phyloP scores from a whole-genome alignment of 2,113 vertebrate genomes.

The Talpa occidentalis region DNA sequence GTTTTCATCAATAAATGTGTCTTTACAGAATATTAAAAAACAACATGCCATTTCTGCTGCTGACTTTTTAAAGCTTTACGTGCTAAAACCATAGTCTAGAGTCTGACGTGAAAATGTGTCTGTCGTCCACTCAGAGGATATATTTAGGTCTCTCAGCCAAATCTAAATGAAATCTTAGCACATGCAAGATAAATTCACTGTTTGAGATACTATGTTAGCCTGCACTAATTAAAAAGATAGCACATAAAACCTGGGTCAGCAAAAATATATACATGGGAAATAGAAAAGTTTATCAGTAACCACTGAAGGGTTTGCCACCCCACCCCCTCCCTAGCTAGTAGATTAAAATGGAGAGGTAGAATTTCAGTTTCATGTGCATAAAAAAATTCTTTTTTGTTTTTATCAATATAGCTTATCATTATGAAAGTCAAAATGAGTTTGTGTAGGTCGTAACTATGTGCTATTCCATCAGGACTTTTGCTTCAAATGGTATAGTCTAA shows the following conservation, averaged over 20 bases:
- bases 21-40: not conserved
- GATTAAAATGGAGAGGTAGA: not conserved
- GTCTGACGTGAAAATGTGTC: not conserved
- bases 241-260: not conserved
- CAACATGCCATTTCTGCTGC: not conserved
- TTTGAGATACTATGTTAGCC: not conserved
- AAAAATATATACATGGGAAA: not conserved
- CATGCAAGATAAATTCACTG: not conserved
- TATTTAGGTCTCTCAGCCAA: slow-evolving; percentile 32
- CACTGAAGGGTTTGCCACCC: not conserved
- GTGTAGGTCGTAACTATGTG: not conserved
- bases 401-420: not conserved
- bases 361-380: not conserved
- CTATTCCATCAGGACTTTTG: not conserved
- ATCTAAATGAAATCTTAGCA: slow-evolving; percentile 35
- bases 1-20: not conserved
- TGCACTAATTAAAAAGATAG: not conserved
- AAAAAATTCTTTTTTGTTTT: not conserved
- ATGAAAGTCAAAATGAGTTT: not conserved
- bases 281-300: not conserved
- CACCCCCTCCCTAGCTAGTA: too few relatives aligned
- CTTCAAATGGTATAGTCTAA: not conserved
- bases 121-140: not conserved
- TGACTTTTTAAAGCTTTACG: not conserved
- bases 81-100: not conserved